Evolutionary conservation across 2,797 vertebrate species (phyloP), one percentile per base, ranked within the genome.

Genomic region (Centroberyx gerrardi): DNA sequence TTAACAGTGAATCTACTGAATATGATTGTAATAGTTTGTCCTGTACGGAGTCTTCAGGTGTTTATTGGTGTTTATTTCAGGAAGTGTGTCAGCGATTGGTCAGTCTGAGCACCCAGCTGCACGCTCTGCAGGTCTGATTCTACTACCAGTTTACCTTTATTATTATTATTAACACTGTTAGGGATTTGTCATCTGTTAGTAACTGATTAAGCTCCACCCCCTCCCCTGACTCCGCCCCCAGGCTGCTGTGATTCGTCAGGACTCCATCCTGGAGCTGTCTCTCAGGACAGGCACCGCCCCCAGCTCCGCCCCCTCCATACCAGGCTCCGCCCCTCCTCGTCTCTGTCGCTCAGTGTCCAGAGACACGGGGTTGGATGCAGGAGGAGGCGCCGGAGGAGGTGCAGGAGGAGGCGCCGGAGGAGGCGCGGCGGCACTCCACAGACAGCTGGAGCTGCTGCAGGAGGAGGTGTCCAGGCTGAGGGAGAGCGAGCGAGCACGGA

Each of bases 221-320:
- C 7, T 12, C 22, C 22, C 51, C 51, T 48, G 46, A 70, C 67
- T 76, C 51, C 4, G 0, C 42, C 56, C 36, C n/a, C 86, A 98
- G 97, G 96, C 95, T 0, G 93, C 95, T 4, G 95, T 97, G 64
- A 94, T 96, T 55, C 95, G 94, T 54, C 97, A 98, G 91, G 97
- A 98, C 84, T 96, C 96, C 0, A 49, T 96, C 53, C 81, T 97
- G 80, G 95, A 94, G 75, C 83, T 95, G 38, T 88, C 85, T 3
- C n/a, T 83, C 51, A 81, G 62, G 1, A 92, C 94, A 53, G 40
- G 85, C 63, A 68, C 81, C 69, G 8, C 48, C 42, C 55, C 74
- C 9, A 67, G 62, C 15, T 33, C 76, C 0, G 1, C 76, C 10
- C 59, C 87, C 7, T 70, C 81, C 3, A 27, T 72, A 8, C 44